Evolutionary conservation across 2,888 invertebrate genomes (phyloP), one percentile per base, ranked within the genome.

Genomic region (Thymelicus acteon): DNA sequence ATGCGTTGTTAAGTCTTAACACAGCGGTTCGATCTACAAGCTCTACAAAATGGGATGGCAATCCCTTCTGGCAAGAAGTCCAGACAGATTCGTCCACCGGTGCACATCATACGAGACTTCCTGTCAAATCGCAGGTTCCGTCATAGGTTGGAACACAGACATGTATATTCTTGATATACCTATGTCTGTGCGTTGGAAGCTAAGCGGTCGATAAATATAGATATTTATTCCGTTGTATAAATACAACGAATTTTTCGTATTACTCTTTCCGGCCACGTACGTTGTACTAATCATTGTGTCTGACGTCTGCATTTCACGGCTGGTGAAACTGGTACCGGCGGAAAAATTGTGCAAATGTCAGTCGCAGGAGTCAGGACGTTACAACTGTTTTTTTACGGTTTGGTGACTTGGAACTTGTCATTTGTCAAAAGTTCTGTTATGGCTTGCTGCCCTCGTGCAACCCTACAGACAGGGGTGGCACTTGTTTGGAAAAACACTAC

Each of bases 261-360:
- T 10, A 31, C 37, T 39, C n/a, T 37, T 39, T 15, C 58, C 37
- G 7, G 10, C 39, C 58, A 58, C 58, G 31, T n/a, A n/a, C 58
- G 12, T n/a, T 13, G 2, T 4, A 8, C n/a, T 7, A n/a, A 54
- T 54, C 24, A 24, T 44, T 70, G 67, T 64, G 19, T 60, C n/a
- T 73, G 74, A 75, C 73, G 65, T 49, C 8, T 72, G 58, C 73
- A 75, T 80, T 84, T 76, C 77, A 83, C 82, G 83, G 83, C 54
- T 84, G 83, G 78, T 37, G 71, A 67, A 73, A 72, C 72, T 60
- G 72, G 60, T 67, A 79, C 78, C 76, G 77, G 82, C 82, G 83
- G 82, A 86, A 86, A 84, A 84, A 85, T 86, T 87, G 85, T 79
- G 78, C 85, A 88, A 86, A 79, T 84, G 88, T 88, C 88, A 87